Evolutionary conservation across 2,797 vertebrate genomes (phyloP).

Genomic region (Typhlichthys eigenmanni): DNA sequence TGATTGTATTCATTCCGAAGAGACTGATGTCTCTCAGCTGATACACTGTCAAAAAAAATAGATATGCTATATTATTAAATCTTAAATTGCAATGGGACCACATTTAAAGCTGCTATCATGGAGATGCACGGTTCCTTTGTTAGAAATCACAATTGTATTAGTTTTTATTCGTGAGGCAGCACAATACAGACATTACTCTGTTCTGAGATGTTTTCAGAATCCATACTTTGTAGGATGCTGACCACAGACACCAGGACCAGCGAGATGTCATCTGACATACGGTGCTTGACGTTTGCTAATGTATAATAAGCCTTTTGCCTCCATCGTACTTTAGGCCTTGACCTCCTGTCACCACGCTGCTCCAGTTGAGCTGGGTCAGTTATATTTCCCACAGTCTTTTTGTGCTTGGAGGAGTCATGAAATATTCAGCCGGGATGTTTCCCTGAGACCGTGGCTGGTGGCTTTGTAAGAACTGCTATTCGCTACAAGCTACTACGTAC

Average conservation of each 20-base stretch:
- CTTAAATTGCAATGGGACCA: slow-evolving; percentile 2
- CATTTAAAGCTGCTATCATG: neutral
- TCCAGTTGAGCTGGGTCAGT: slow-evolving; percentile 87
- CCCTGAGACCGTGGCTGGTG: slow-evolving; percentile 92
- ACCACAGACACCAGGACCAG: no score
- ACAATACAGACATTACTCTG: no score
- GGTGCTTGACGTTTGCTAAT: no score
- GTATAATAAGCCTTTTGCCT: neutral
- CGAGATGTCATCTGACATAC: no score
- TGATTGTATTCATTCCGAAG: slow-evolving; percentile 23
- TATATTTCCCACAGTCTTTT: slow-evolving; percentile 83
- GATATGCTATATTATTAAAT: slow-evolving; percentile 8
- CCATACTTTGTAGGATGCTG: no score
- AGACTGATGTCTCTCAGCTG: slow-evolving; percentile 33
- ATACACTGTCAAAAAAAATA: slow-evolving; percentile 16
- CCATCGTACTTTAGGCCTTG: slow-evolving; percentile 69
- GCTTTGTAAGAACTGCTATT: slow-evolving; percentile 87
- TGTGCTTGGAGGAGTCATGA: slow-evolving; percentile 94
- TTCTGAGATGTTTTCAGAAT: no score
- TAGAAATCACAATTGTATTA: no score
- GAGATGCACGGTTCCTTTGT: no score
- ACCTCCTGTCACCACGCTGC: slow-evolving; percentile 80
- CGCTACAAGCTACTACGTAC: slow-evolving; percentile 55
- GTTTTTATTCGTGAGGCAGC: no score
- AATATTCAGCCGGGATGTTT: slow-evolving; percentile 93